Percentiles rank a stretch among this genome's conserved stretches.
Conservation (phyloP, 2,888 invertebrate genomes). For the Drosophila subquinaria region DNA sequence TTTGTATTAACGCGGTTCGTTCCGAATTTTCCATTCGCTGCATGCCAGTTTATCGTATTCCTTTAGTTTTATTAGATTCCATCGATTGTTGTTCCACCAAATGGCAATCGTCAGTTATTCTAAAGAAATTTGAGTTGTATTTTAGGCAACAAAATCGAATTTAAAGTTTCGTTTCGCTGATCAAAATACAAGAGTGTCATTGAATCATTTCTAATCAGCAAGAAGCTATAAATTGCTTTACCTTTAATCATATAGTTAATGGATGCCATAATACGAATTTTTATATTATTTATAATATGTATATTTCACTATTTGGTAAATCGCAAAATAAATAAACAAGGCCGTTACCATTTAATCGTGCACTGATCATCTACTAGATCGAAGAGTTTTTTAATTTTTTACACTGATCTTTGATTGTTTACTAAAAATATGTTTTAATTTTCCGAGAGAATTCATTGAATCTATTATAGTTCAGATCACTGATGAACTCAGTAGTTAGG, state of each 20-base stretch:
- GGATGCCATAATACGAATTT: too few species aligned
- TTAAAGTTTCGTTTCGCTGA: not conserved
- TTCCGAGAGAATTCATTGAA: not conserved
- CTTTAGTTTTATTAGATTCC: not conserved
- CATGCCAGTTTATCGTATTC: slow-evolving; percentile 1
- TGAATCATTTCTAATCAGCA: not conserved
- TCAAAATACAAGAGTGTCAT: not conserved
- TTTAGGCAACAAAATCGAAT: not conserved
- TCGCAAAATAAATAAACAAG: not conserved
- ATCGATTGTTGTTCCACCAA: slow-evolving; percentile 2
- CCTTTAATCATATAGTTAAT: not conserved
- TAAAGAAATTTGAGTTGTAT: not conserved
- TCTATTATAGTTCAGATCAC: not conserved
- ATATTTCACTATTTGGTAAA: too few species aligned
- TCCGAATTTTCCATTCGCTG: not conserved
- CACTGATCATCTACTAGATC: not conserved
- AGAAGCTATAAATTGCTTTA: not conserved
- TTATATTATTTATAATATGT: too few species aligned
- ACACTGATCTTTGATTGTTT: too few species aligned
- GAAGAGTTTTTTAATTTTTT: not conserved
- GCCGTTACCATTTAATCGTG: not conserved
- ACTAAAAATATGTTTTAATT: not conserved
- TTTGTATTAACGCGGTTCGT: slow-evolving; percentile 1
- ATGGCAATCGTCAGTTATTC: not conserved
- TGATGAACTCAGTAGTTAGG: not conserved